Evolutionary conservation across 2,113 vertebrate genomes (phyloP).

Genomic region (Xyrauchen texanus): DNA sequence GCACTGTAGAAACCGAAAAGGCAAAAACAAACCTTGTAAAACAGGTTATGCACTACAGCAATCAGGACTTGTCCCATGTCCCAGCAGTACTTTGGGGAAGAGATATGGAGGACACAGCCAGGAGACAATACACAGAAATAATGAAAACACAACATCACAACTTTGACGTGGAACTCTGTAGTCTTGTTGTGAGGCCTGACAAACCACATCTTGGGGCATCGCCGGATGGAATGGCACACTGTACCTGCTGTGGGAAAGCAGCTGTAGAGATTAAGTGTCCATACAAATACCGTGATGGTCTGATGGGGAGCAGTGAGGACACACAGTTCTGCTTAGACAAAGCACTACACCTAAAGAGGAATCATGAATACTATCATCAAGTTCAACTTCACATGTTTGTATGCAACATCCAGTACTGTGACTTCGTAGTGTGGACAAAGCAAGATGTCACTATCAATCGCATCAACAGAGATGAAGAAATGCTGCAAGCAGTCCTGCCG

Average conservation of each 20-base stretch:
- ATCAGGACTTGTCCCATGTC: not conserved
- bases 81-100: not conserved
- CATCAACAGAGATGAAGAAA: too few species aligned
- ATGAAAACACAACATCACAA: not conserved
- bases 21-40: not conserved
- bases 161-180: not conserved
- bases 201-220: not conserved
- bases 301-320: not conserved
- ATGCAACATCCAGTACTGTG: too few species aligned
- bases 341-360: not conserved
- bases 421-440: too few species aligned
- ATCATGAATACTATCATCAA: not conserved
- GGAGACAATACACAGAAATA: not conserved
- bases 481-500: too few species aligned
- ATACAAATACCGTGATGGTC: too few species aligned
- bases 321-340: not conserved
- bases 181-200: not conserved
- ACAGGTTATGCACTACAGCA: not conserved
- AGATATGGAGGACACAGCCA: not conserved
- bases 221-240: not conserved
- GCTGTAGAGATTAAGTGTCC: too few species aligned
- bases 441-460: too few species aligned
- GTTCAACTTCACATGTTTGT: not conserved
- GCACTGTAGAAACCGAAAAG: not conserved
- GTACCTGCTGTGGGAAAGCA: not conserved